These are phyloP conservation scores for Metridium senile DNA, from an alignment of 92 coral and sea anemone species.

Conservation along the genomic window DNA sequence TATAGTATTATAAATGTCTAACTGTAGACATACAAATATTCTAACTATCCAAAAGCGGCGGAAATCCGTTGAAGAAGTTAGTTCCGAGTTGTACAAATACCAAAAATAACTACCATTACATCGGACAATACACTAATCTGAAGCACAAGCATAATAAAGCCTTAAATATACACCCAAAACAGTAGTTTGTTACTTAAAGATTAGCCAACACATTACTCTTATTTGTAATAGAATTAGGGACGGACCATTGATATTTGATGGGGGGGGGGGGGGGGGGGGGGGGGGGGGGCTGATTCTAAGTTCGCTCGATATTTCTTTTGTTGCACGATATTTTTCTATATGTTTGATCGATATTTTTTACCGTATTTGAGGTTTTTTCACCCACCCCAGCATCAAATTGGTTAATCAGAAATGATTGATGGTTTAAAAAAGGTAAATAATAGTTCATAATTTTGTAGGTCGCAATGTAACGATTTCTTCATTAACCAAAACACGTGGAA, in stretches of 20 bases:
- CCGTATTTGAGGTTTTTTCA: too few species aligned
- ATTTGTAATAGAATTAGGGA: too few species aligned
- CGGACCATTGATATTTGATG: not conserved
- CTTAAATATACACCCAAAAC: not conserved
- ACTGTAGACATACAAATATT: not conserved
- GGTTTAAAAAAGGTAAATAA: too few species aligned
- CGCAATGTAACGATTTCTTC: too few species aligned
- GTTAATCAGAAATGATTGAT: too few species aligned
- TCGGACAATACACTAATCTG: not conserved
- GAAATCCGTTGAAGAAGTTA: not conserved
- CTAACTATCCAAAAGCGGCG: not conserved
- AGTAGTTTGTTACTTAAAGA: not conserved
- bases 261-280: too few species aligned
- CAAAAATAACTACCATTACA: not conserved
- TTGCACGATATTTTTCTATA: too few species aligned
- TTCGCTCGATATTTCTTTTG: too few species aligned
- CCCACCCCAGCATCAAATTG: too few species aligned
- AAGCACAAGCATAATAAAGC: not conserved
- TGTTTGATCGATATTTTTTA: too few species aligned
- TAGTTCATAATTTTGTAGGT: too few species aligned
- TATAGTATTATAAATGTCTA: not conserved
- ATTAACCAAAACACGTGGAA: not conserved
- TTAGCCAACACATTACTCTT: not conserved
- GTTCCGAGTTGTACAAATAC: not conserved
- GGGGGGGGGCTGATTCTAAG: too few species aligned